These are phyloP conservation scores for Ceriagrion tenellum DNA, from an alignment of 2,888 invertebrate genomes.

Conservation along the genomic window DNA sequence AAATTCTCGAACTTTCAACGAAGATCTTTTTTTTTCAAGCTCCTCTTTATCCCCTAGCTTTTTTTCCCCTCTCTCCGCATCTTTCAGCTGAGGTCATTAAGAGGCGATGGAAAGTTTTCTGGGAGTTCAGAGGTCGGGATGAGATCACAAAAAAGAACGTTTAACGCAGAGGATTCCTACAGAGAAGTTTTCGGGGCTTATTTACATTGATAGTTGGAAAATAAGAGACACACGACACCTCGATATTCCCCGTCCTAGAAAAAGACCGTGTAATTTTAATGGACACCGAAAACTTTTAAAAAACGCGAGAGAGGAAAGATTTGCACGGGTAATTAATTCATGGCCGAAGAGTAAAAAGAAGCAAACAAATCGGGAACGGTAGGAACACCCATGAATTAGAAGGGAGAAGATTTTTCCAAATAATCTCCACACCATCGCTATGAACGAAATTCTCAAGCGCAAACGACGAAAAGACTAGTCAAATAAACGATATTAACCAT, in stretches of 20 bases:
- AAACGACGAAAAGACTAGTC: neutral
- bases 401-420: neutral
- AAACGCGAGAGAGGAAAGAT: neutral
- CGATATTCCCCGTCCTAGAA: neutral
- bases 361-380: neutral
- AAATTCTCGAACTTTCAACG: neutral
- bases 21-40: neutral
- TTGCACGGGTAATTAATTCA: neutral
- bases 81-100: neutral
- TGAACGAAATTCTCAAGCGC: neutral
- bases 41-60: neutral
- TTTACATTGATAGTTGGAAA: slow-evolving; percentile 18
- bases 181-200: slow-evolving; percentile 8
- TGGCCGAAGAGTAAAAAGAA: neutral
- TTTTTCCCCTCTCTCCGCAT: no score
- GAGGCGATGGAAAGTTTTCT: neutral
- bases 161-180: neutral
- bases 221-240: neutral
- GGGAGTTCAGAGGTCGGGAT: neutral
- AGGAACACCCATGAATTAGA: neutral
- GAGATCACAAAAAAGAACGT: neutral
- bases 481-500: no score
- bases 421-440: neutral
- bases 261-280: neutral
- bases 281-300: neutral